Conservation (phyloP, 2,797 vertebrate species). For the Pseudochirops corinnae region DNA sequence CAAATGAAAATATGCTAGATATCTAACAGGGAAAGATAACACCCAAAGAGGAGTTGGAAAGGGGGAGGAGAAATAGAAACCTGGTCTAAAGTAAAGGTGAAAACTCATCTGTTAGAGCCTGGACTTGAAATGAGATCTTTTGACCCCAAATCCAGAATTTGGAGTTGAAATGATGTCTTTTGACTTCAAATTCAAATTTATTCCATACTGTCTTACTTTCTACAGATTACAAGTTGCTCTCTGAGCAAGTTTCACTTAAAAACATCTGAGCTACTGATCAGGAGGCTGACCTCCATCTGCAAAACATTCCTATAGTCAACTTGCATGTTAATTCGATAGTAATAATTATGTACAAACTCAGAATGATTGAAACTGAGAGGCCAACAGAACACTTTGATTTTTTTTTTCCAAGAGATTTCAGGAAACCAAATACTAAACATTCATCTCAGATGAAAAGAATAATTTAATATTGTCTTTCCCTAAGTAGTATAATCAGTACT, state of each 20-base stretch:
- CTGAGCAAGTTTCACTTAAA: not conserved
- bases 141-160: not conserved
- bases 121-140: not conserved
- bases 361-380: not conserved
- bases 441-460: slow-evolving; percentile 3
- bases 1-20: not conserved
- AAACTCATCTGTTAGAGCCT: not conserved
- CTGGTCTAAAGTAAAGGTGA: not conserved
- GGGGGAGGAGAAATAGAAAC: not conserved
- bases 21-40: not conserved
- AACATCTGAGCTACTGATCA: not conserved
- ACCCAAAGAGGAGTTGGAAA: not conserved
- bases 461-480: not conserved
- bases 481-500: not conserved
- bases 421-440: not conserved
- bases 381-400: not conserved
- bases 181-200: not conserved
- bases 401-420: not conserved
- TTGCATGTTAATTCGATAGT: not conserved
- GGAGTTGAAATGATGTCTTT: not conserved
- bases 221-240: not conserved
- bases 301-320: not conserved
- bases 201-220: not conserved
- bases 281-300: not conserved
- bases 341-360: not conserved